Evolutionary conservation across 1,140 invertebrate species (phyloP), one percentile per base, ranked within the genome.

Genomic region (Eumaeus atala): DNA sequence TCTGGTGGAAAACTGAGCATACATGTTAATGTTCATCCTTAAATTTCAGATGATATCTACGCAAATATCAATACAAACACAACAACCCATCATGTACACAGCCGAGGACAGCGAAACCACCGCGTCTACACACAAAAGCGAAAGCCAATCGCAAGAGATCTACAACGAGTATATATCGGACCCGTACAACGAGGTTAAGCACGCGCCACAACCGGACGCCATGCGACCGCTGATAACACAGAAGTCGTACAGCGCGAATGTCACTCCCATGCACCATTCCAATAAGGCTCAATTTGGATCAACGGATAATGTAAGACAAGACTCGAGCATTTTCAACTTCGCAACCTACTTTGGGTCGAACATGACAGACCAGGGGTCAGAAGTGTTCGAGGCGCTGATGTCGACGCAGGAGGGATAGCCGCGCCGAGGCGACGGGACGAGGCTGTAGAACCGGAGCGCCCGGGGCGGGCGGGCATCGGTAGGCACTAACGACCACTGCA

Each of bases 271-370:
- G 81, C 74, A 80, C 44, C 66, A 44, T 48, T 58, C 42, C 0
- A 72, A 72, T 70, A 70, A 82, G 35, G 59, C 84, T 59, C 74
- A 82, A 55, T 88, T 88, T 53, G 70, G 74, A 2, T 88, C 87
- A 7, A 85, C 70, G 7, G 87, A 88, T 49, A 88, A 88, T 49
- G 69, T 88, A 0, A 78, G 74, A 14, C 63, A 75, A 35, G 67
- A 80, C 12, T 79, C 79, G 5, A 65, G 84, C 51, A 78, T 84
- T 37, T 88, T 88, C 44, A 88, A 87, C 54, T 88, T 87, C 54
- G 68, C 89, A 0, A 90, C 88, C 69, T 92, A 91, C 64, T 92
- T 92, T 65, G 87, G 85, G 47, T 80, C 84, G 0, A 83, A 82
- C 21, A 80, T 71, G 17, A 71, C 89, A 51, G 88, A 87, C 17